Base-by-base conservation (phyloP, 2,888 invertebrate species). In the Dasysyrphus albostriatus region DNA sequence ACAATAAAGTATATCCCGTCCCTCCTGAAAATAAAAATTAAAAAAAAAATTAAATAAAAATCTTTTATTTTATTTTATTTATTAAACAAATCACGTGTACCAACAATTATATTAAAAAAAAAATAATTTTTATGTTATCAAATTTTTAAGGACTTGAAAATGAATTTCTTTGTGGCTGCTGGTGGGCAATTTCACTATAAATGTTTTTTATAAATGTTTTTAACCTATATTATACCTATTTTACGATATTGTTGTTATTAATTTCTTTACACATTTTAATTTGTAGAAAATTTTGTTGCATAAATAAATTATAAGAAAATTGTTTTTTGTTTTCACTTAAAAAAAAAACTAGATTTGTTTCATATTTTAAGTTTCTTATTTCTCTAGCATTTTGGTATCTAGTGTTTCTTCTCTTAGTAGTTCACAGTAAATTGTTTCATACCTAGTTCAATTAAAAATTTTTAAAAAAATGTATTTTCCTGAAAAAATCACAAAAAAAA, bases 131-230 rank as follows among this genome's bases (percentile, higher is more conserved):
- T 81, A 59, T 69, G 85, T 85, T 79, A 44, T 51, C 34, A 72
- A 85, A 70, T 82, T 84, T 79, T 85, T 74, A 82, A 82, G 85
- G 82, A 77, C 77, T 76, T 85, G 77, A 85, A 77, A 77, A 82
- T 78, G 77, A 88, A 88, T 88, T 88, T 89, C 88, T 90, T 90
- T 91, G 91, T 90, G 91, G 91, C 91, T 91, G 91, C 91, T 91
- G 91, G 90, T 91, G 90, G 91, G 90, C 90, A 89, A 90, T 88
- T 88, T 88, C 72, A 83, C 88, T 83, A 69, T 69, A 88, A 83
- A 79, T 83, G 81, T 72, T 88, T 85, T 83, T 74, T 70, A 78
- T 77, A 77, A 59, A 59, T 77, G 72, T 88, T 76, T 24, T 88
- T 80, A 65, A 83, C 74, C 37, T 58, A 80, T 87, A 39, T 78